phyloP scores from a whole-genome alignment of 2,797 vertebrate species.

The Hoplostethus mediterraneus region DNA sequence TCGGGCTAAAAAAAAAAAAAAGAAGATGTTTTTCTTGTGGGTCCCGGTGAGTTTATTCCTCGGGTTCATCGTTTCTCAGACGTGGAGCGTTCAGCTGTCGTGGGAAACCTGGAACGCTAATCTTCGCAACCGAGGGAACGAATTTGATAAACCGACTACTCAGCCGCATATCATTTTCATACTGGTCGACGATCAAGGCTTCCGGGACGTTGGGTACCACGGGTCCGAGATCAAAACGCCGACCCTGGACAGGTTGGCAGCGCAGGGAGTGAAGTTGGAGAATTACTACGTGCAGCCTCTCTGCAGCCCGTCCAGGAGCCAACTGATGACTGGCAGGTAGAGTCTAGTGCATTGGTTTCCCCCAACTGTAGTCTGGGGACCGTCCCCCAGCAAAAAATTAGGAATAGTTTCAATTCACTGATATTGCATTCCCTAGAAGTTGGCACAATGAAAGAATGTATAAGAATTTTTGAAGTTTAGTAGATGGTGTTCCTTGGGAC shows the following conservation, averaged over 20 bases:
- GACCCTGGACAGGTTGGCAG: conserved; percentile 93
- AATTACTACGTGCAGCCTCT: conserved; percentile 99
- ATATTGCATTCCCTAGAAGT: too few relatives aligned
- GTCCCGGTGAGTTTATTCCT: conserved; percentile 80
- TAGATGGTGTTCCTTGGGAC: too few relatives aligned
- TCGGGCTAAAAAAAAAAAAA: conserved; percentile 36
- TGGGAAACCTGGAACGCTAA: conserved; percentile 79
- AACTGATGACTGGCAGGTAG: conserved; percentile 98
- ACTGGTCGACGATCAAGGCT: conserved; percentile 98
- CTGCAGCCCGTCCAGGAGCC: conserved; percentile 96
- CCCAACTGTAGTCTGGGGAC: too few relatives aligned
- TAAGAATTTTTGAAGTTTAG: too few relatives aligned
- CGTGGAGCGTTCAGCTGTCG: conserved; percentile 85
- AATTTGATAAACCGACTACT: conserved; percentile 57
- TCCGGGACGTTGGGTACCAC: conserved; percentile 96
- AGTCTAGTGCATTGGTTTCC: too few relatives aligned
- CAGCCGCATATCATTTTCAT: conserved; percentile 96
- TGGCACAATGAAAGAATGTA: too few relatives aligned
- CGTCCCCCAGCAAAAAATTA: too few relatives aligned
- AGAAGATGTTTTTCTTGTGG: conserved; percentile 76
- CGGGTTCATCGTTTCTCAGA: conserved; percentile 83
- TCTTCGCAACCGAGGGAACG: conserved; percentile 63
- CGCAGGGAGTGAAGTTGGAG: conserved; percentile 95
- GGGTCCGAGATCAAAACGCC: conserved; percentile 97
- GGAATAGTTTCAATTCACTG: too few relatives aligned